phyloP scores from a whole-genome alignment of 2,888 invertebrate species.

The Mactromeris polynyma region DNA sequence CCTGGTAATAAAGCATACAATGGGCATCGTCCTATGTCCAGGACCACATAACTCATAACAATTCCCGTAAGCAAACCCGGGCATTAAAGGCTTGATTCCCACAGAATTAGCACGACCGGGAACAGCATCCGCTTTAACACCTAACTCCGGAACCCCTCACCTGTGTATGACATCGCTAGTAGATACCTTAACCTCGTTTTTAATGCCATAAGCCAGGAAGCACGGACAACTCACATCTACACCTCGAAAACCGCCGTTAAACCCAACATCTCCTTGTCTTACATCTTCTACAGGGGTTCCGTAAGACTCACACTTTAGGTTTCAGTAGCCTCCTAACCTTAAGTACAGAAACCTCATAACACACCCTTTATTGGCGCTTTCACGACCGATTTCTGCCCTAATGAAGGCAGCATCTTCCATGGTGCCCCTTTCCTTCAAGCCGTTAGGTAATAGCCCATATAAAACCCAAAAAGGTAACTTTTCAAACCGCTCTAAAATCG shows the following conservation, averaged over 20 bases:
- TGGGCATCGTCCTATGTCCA: slow-evolving; percentile 94
- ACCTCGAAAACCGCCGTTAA: slow-evolving; percentile 37
- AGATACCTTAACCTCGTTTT: slow-evolving; percentile 84
- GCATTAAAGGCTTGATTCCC: slow-evolving; percentile 90
- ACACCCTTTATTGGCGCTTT: background rate
- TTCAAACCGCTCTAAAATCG: background rate
- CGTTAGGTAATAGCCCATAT: background rate
- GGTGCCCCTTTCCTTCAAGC: background rate
- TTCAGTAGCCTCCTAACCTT: background rate
- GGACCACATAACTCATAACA: slow-evolving; percentile 94
- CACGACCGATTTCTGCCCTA: too few relatives aligned
- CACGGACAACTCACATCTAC: slow-evolving; percentile 85
- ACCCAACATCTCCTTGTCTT: background rate
- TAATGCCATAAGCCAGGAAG: slow-evolving; percentile 81
- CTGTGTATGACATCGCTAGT: slow-evolving; percentile 87
- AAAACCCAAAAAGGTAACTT: background rate
- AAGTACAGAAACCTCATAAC: background rate
- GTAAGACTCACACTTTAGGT: background rate
- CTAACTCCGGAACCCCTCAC: slow-evolving; percentile 86
- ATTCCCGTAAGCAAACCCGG: slow-evolving; percentile 92
- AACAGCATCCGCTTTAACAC: slow-evolving; percentile 87
- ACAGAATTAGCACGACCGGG: slow-evolving; percentile 88
- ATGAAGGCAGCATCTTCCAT: too few relatives aligned
- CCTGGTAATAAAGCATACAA: slow-evolving; percentile 83
- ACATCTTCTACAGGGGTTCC: background rate